Conservation (phyloP, 37 sponge, comb jelly and placozoan species). For the Dysidea cf. avara region DNA sequence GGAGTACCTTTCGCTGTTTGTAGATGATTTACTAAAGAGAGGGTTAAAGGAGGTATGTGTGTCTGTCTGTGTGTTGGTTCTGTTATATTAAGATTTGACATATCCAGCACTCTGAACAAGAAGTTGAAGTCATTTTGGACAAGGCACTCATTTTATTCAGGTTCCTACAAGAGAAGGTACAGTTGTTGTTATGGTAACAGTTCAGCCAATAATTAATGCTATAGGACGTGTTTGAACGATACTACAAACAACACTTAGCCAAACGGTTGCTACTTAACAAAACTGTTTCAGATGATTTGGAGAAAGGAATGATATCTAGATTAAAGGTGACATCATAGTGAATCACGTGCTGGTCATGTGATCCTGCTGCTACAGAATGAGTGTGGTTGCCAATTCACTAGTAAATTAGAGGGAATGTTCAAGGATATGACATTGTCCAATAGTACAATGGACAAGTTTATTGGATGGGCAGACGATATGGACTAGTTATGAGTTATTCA, state of each 20-base stretch:
- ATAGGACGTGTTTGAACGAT: slow-evolving; percentile 94
- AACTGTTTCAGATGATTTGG: slow-evolving; percentile 92
- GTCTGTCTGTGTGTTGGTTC: slow-evolving; percentile 2
- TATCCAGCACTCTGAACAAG: slow-evolving; percentile 88
- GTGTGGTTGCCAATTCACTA: slow-evolving; percentile 99
- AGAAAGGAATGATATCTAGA: slow-evolving; percentile 97
- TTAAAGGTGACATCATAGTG: slow-evolving; percentile 66
- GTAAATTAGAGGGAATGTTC: slow-evolving; percentile 99
- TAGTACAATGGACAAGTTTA: slow-evolving; percentile 92
- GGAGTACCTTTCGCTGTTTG: slow-evolving; percentile 95
- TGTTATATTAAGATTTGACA: neutral
- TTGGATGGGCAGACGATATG: slow-evolving; percentile 44
- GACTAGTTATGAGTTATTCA: slow-evolving; percentile 4
- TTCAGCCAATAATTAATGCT: neutral
- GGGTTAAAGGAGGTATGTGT: slow-evolving; percentile 87
- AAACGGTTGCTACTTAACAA: slow-evolving; percentile 92
- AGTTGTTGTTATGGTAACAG: neutral
- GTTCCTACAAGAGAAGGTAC: slow-evolving; percentile 91
- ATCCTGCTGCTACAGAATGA: slow-evolving; percentile 66
- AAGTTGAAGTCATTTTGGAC: slow-evolving; percentile 90
- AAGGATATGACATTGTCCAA: slow-evolving; percentile 92
- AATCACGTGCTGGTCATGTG: neutral
- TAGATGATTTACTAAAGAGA: slow-evolving; percentile 96
- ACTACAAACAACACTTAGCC: slow-evolving; percentile 98
- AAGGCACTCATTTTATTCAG: slow-evolving; percentile 90